Evolutionary conservation across 2,797 vertebrate species (phyloP), one percentile per base, ranked within the genome.

Genomic region (Geotria australis): DNA sequence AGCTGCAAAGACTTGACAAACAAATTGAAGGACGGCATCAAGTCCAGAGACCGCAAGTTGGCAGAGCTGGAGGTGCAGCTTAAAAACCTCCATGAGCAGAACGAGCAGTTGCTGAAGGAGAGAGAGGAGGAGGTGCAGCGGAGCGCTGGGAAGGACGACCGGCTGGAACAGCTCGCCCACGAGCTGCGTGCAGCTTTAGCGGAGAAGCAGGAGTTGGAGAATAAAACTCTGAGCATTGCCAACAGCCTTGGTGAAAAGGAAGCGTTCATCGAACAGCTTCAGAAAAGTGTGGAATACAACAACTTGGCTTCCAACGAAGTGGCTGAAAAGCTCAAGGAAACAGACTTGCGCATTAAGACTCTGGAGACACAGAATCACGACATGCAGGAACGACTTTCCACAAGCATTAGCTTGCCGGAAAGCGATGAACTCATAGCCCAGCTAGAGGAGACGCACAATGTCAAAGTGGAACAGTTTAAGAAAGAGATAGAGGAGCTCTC

Each of bases 351-450:
- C 61, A 68, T 83, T 56, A 60, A 60, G 61, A 66, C 68, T 65
- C 72, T 91, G 47, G 78, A 76, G 62, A 64, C 69, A 58, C 65
- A 73, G 2, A 60, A 81, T 46, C 58, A 66, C 58, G 79, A 82
- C 47, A 67, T 93, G 61, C 80, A 78, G 57, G 67, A 65, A 60
- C 77, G 78, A 61, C 73, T 93, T 57, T 71, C 73, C 64, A 72
- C 67, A 64, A 79, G 62, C 2, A 1, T 69, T 48, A 72, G 66
- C 65, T 62, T 75, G 46, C 61, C 67, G 2, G 81, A 82, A 61
- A 88, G 84, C 65, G 81, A 88, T 58, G 77, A 76, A 70, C 76
- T 79, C 66, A 62, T 89, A 64, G 70, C 72, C 61, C 65, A 73
- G 57, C 67, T 85, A 58, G 77, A 63, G 56, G 69, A 73, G 64